Base-by-base conservation (phyloP, 2,888 invertebrate genomes). In the Ditylenchus weischeri region DNA sequence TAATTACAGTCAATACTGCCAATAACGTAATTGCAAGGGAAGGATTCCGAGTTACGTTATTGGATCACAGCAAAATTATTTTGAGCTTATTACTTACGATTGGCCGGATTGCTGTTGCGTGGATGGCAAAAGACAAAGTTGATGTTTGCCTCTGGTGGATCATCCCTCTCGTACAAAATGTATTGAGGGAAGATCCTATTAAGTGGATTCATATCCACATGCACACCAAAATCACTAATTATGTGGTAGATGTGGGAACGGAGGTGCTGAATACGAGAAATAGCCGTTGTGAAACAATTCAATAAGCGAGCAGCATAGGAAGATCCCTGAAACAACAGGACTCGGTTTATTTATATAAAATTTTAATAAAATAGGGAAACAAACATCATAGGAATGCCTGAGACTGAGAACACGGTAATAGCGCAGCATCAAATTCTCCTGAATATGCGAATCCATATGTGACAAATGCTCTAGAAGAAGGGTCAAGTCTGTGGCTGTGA, bases 111-210 rank as follows among this genome's bases (percentile, higher is more conserved):
- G 62, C 36, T 64, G 57, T 65, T 69, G 47, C 66, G 47, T 19
- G 65, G 49, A 43, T 69, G 60, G 23, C 49, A 23, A 47, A 68
- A 68, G 6, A 61, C 35, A 43, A 68, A n/a, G 18, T 50, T 68
- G 21, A 68, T 50, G 57, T 68, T 68, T 21, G 68, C 68, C 36
- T 47, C 57, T 0, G 68, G 68, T 29, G 68, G 68, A 15, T 69
- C 60, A 36, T 68, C 68, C 19, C 68, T 47, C 36, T 57, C 62
- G 15, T 59, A 67, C 18, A 47, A 23, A 8, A 57, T 35, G n/a
- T 50, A 61, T 43, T 62, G 60, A 19, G 68, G 68, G 19, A 57
- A 68, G 10, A 68, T 36, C 18, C 68, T 58, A 47, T 57, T 60
- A 19, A 38, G 13, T 36, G 38, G 36, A 18, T 60, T 60, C 21